Conservation (phyloP, 2,797 vertebrate genomes). For the Calcarius lapponicus region DNA sequence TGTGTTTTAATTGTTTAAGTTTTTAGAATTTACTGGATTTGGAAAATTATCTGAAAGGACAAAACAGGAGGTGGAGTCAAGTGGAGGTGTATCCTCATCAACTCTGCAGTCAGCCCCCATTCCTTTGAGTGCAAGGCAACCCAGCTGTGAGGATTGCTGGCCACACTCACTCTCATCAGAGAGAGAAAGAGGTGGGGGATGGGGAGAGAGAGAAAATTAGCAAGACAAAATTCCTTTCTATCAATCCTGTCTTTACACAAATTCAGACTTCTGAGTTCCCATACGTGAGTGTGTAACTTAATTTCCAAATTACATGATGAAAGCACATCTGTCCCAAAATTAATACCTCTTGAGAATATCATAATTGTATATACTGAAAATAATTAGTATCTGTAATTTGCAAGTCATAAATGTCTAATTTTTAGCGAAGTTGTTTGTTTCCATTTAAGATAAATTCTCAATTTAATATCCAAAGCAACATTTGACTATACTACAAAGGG, state of each 20-base stretch:
- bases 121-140: conserved; percentile 60
- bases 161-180: conserved; percentile 61
- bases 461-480: conserved; percentile 69
- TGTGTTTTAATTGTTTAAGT: conserved; percentile 26
- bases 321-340: conserved; percentile 75
- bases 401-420: conserved; percentile 75
- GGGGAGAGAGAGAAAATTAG: conserved; percentile 52
- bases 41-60: conserved; percentile 26
- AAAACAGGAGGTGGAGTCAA: conserved; percentile 56
- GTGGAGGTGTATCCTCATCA: conserved; percentile 61
- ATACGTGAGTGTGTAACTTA: conserved; percentile 73
- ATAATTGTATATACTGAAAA: conserved; percentile 75
- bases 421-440: conserved; percentile 73
- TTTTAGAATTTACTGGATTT: conserved; percentile 38
- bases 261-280: conserved; percentile 68
- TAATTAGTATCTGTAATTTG: conserved; percentile 75
- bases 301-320: conserved; percentile 74
- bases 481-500: conserved; percentile 19
- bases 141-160: conserved; percentile 71
- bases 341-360: conserved; percentile 75
- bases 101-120: conserved; percentile 50
- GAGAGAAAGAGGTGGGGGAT: neutral
- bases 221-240: conserved; percentile 66
- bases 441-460: conserved; percentile 73
- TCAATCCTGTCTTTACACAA: conserved; percentile 62